phyloP scores from a whole-genome alignment of 2,113 vertebrate genomes.

The Galemys pyrenaicus region DNA sequence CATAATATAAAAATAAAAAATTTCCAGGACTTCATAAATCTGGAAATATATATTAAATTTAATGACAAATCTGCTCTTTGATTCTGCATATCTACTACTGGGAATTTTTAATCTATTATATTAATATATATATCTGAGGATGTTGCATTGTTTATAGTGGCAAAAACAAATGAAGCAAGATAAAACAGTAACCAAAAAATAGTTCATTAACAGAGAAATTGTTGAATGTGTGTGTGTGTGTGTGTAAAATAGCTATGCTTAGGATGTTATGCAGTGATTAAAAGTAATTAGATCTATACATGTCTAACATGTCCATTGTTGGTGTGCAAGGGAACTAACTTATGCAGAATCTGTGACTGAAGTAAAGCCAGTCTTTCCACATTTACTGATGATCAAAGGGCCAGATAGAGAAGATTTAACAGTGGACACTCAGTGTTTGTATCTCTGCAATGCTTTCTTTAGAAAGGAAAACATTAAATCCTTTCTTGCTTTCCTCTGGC shows the following conservation, averaged over 20 bases:
- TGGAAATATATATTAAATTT: neutral
- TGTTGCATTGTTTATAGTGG: neutral
- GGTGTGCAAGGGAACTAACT: too few relatives aligned
- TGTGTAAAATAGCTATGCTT: neutral
- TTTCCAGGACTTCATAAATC: neutral
- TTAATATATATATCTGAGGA: neutral
- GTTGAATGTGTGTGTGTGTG: neutral
- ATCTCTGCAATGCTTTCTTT: too few relatives aligned
- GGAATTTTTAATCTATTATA: neutral
- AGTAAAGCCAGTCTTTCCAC: too few relatives aligned
- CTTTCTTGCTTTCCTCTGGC: too few relatives aligned
- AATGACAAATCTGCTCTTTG: neutral
- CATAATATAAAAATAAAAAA: neutral
- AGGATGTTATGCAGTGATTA: neutral
- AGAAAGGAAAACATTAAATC: too few relatives aligned
- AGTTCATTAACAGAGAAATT: neutral
- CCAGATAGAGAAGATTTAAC: too few relatives aligned
- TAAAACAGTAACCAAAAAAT: neutral
- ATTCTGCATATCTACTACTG: neutral
- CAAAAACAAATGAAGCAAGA: neutral
- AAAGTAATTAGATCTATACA: neutral
- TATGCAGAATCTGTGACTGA: too few relatives aligned
- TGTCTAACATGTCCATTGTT: neutral
- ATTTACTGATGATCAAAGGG: too few relatives aligned
- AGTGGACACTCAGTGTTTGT: too few relatives aligned